Evolutionary conservation across 2,888 invertebrate genomes (phyloP).

Genomic region (Nomada ruficornis): DNA sequence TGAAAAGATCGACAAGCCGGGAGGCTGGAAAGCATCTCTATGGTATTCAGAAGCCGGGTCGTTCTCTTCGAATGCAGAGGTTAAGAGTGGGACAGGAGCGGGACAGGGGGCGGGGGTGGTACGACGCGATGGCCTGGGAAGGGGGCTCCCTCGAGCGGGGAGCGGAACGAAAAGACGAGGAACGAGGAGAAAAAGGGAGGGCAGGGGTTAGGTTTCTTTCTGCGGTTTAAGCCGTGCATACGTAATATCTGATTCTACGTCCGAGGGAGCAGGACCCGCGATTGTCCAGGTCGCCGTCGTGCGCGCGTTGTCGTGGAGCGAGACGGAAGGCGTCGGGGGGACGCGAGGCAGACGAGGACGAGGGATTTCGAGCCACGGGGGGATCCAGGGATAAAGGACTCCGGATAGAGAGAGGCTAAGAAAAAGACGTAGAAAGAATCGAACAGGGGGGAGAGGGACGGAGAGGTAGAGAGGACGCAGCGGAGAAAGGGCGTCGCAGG

Average conservation of each 20-base stretch:
- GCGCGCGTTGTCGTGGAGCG: constrained; percentile 44
- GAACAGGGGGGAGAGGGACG: constrained; percentile 27
- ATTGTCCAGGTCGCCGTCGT: constrained; percentile 69
- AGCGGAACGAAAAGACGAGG: constrained; percentile 39
- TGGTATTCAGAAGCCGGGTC: constrained; percentile 63
- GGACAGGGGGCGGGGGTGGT: constrained; percentile 33
- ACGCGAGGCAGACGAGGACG: constrained; percentile 56
- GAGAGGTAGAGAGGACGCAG: constrained; percentile 17
- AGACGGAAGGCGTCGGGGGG: constrained; percentile 50
- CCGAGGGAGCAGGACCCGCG: constrained; percentile 71
- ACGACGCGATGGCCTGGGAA: constrained; percentile 37
- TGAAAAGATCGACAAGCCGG: constrained; percentile 38
- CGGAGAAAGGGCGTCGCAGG: constrained; percentile 1
- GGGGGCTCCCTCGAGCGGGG: constrained; percentile 24
- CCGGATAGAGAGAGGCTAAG: constrained; percentile 61
- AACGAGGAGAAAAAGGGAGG: constrained; percentile 56
- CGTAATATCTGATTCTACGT: constrained; percentile 82
- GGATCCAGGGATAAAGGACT: constrained; percentile 65
- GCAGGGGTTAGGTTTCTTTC: constrained; percentile 70
- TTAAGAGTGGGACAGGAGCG: constrained; percentile 54
- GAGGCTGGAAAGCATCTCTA: constrained; percentile 46
- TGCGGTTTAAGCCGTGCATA: constrained; percentile 80
- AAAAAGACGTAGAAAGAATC: constrained; percentile 48
- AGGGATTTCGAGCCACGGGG: constrained; percentile 40
- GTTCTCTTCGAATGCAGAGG: constrained; percentile 58